These are phyloP conservation scores for Apus apus DNA, from an alignment of 2,113 vertebrate genomes.

Conservation along the genomic window DNA sequence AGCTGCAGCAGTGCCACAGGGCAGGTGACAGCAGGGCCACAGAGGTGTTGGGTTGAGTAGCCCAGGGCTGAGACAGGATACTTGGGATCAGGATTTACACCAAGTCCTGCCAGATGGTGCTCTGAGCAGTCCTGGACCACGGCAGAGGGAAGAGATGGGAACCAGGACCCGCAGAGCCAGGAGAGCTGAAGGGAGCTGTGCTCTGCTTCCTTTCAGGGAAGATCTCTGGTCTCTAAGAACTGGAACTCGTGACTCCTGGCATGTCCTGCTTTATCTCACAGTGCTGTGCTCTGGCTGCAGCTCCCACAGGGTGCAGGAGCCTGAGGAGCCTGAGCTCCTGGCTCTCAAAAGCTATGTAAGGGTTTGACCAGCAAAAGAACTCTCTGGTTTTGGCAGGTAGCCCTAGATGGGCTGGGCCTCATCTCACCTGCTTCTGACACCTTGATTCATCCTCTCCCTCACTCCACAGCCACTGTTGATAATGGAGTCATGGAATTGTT, in stretches of 20 bases:
- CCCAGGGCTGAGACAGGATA: neutral
- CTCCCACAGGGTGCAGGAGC: neutral
- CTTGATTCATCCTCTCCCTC: neutral
- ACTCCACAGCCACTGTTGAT: fast-evolving
- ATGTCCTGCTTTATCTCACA: neutral
- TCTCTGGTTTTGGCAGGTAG: neutral
- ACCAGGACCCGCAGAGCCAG: neutral
- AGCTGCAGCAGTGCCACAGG: neutral
- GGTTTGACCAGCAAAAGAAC: neutral
- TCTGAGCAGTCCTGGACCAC: no score
- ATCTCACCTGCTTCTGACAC: neutral
- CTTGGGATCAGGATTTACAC: neutral
- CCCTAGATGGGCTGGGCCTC: neutral
- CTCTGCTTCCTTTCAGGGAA: neutral
- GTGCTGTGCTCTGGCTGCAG: neutral
- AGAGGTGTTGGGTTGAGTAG: neutral
- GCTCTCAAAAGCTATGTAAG: neutral
- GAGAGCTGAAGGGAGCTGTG: neutral
- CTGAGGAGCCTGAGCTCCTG: neutral
- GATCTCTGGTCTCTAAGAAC: neutral
- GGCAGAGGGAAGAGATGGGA: neutral
- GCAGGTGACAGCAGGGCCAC: neutral
- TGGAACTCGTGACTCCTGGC: neutral
- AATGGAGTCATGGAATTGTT: no score
- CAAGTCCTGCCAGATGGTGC: neutral